These are phyloP conservation scores for Tiaroga cobitis DNA, from an alignment of 2,797 vertebrate genomes.

Conservation along the genomic window DNA sequence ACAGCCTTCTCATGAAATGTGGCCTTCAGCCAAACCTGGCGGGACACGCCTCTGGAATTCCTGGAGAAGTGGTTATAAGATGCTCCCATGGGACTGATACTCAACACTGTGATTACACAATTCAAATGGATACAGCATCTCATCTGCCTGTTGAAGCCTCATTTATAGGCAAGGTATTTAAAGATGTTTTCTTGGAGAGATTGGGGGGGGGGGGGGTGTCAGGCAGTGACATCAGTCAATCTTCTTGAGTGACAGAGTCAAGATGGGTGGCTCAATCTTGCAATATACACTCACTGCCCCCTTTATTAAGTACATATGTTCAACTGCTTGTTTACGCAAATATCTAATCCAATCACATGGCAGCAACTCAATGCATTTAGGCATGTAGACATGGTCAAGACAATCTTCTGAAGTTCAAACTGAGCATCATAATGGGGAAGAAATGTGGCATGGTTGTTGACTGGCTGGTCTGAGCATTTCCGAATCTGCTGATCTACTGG, in stretches of 20 bases:
- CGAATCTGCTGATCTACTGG: no score
- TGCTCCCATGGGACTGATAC: conserved; percentile 29
- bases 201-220: no score
- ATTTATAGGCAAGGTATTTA: background rate
- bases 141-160: background rate
- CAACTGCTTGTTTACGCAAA: no score
- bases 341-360: no score
- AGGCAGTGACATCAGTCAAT: background rate
- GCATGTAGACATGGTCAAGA: no score
- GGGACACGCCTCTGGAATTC: conserved; percentile 23
- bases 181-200: background rate
- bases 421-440: no score
- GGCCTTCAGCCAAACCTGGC: conserved; percentile 24
- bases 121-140: conserved; percentile 16
- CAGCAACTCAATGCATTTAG: no score
- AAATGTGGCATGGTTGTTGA: no score
- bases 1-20: conserved; percentile 12
- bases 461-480: no score
- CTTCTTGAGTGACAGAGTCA: background rate
- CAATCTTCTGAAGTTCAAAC: no score
- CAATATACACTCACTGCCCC: background rate
- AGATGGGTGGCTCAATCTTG: background rate
- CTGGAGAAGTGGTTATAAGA: conserved; percentile 23
- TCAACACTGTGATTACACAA: conserved; percentile 16
- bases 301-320: no score